Evolutionary conservation across 2,797 vertebrate species (phyloP).

Genomic region (Avahi laniger): DNA sequence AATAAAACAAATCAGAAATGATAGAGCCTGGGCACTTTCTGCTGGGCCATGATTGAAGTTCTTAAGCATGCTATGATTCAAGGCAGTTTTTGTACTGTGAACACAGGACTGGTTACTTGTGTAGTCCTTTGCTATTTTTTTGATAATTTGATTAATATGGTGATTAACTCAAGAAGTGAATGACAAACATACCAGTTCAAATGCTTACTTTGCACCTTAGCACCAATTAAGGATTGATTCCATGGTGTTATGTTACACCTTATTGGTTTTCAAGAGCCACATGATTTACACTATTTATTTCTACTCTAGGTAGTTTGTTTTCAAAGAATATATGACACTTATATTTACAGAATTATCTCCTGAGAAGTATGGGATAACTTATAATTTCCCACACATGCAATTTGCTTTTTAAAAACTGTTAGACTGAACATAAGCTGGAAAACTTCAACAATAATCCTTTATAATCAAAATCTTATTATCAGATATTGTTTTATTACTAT

Average conservation of each 20-base stretch:
- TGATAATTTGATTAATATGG: neutral
- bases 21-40: neutral
- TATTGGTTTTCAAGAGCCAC: neutral
- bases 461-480: constrained; percentile 36
- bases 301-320: neutral
- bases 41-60: neutral
- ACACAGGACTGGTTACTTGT: neutral
- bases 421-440: neutral
- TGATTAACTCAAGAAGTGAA: neutral
- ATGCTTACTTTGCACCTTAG: neutral
- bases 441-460: neutral
- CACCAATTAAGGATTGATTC: neutral
- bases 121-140: neutral
- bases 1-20: neutral
- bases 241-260: neutral
- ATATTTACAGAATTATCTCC: neutral
- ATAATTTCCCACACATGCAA: neutral
- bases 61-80: neutral
- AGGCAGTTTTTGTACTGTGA: neutral
- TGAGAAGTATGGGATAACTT: neutral
- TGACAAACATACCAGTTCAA: neutral
- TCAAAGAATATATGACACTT: neutral
- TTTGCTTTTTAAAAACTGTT: neutral
- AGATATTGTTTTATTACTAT: constrained; percentile 33
- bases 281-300: neutral